Conservation (phyloP, 2,113 vertebrate genomes). For the Oriolus oriolus region DNA sequence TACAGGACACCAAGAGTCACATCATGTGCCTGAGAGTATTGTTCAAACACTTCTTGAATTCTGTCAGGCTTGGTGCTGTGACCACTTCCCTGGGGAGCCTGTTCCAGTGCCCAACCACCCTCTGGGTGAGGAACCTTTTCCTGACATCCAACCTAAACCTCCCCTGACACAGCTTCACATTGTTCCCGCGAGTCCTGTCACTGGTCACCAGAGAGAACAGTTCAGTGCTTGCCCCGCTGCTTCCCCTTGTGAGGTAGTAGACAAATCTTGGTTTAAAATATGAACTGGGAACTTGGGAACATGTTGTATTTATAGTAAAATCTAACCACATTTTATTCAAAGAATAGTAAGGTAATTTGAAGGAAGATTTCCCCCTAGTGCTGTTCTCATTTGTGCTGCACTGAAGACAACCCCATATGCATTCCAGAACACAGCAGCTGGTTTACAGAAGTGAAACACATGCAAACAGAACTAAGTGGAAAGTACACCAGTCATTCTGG, state of each 20-base stretch:
- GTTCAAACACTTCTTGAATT: background rate
- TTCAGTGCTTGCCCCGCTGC: background rate
- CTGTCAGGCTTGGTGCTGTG: background rate
- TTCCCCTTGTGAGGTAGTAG: background rate
- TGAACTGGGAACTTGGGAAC: background rate
- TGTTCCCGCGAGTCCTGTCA: background rate
- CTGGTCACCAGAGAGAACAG: background rate
- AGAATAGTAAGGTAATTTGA: background rate
- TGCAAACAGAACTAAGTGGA: background rate
- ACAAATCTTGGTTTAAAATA: background rate
- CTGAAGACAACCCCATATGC: background rate
- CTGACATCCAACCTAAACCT: background rate
- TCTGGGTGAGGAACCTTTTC: background rate
- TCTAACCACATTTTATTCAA: background rate
- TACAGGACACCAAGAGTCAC: background rate
- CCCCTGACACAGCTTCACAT: background rate
- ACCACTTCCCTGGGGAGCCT: fast-evolving
- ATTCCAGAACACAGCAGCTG: background rate
- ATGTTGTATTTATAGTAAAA: background rate
- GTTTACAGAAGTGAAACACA: background rate
- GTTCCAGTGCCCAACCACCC: background rate
- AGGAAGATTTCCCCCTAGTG: background rate
- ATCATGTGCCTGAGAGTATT: background rate
- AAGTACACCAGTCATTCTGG: background rate
- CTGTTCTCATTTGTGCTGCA: background rate